A percentile compares a stretch with the other conserved stretches of the same genome.
These are phyloP conservation scores for Sebastes matsubarae DNA, from an alignment of 2,797 vertebrate species.

Conservation along the genomic window DNA sequence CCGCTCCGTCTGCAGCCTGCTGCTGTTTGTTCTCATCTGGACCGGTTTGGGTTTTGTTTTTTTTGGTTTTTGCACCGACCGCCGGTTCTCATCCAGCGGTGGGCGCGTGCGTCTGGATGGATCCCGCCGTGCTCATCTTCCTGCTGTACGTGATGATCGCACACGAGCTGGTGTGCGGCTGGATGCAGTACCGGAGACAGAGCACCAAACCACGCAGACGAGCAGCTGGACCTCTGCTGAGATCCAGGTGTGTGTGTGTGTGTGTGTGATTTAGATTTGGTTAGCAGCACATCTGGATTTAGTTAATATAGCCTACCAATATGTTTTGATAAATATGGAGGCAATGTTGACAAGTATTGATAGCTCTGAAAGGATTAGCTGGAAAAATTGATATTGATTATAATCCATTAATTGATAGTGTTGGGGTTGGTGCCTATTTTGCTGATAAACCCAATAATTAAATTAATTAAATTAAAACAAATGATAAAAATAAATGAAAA, in stretches of 20 bases:
- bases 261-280: background rate
- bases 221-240: conserved; percentile 76
- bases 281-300: background rate
- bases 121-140: conserved; percentile 90
- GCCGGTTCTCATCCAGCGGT: conserved; percentile 3
- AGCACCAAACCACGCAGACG: conserved; percentile 81
- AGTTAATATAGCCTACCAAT: background rate
- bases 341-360: background rate
- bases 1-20: background rate
- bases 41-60: background rate
- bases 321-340: background rate
- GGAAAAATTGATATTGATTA: background rate
- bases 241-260: conserved; percentile 79
- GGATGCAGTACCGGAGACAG: conserved; percentile 87
- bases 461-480: background rate
- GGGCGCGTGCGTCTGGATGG: conserved; percentile 75
- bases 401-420: background rate
- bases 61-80: background rate
- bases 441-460: background rate
- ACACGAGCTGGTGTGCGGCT: conserved; percentile 90
- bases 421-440: background rate
- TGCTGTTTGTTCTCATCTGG: background rate
- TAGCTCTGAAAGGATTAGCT: background rate
- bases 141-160: conserved; percentile 91
- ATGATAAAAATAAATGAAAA: background rate